Percentiles rank a stretch among this genome's conserved stretches.
phyloP scores from a whole-genome alignment of 2,888 invertebrate species.

The Lamellibrachia satsuma region DNA sequence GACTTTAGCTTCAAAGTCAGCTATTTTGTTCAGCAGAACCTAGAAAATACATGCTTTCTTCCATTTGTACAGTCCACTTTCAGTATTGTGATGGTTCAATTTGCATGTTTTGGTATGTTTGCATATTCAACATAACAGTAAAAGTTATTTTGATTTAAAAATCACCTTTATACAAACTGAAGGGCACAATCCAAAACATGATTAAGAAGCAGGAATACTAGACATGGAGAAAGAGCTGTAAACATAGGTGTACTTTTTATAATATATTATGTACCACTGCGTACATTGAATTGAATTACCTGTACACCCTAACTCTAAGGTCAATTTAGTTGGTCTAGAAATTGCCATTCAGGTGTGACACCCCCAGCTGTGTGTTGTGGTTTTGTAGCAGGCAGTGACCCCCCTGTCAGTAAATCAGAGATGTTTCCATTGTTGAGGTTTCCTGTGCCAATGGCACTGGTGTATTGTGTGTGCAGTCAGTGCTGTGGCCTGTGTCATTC shows the following conservation, averaged over 20 bases:
- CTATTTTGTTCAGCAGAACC: background rate
- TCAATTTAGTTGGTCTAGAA: background rate
- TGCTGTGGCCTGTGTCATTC: background rate
- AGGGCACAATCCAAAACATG: background rate
- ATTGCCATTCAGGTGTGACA: background rate
- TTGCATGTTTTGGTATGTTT: background rate
- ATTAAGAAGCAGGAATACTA: background rate
- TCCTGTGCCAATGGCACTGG: background rate
- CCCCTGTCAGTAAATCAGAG: background rate
- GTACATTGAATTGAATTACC: background rate
- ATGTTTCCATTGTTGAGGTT: constrained; percentile 17
- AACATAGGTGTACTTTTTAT: background rate
- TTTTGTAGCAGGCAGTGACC: background rate
- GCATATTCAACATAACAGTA: background rate
- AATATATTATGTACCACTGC: background rate
- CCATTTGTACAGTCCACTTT: background rate
- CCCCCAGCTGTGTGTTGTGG: background rate
- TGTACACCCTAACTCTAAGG: background rate
- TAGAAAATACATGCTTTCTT: background rate
- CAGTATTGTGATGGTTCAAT: background rate
- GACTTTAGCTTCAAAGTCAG: background rate
- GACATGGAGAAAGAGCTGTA: background rate
- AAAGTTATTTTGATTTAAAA: background rate
- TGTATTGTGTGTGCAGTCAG: background rate
- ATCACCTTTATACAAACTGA: background rate